These are phyloP conservation scores for Cantharis rustica DNA, from an alignment of 2,888 invertebrate genomes.

Conservation along the genomic window DNA sequence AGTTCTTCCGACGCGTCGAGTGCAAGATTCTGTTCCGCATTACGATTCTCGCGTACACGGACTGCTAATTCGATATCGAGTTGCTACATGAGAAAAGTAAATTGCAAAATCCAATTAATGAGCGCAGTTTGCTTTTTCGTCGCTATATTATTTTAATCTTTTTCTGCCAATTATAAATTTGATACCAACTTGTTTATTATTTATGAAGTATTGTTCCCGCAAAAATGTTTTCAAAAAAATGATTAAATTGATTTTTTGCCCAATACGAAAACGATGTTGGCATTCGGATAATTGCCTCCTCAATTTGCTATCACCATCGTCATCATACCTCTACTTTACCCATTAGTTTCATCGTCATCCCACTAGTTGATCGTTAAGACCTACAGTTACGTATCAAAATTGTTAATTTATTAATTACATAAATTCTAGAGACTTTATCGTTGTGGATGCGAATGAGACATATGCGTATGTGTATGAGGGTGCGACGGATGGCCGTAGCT, in stretches of 20 bases:
- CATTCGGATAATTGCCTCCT: neutral
- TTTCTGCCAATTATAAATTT: neutral
- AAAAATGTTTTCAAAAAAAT: neutral
- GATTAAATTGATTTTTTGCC: neutral
- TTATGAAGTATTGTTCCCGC: neutral
- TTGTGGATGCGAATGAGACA: conserved; percentile 77
- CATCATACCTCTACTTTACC: neutral
- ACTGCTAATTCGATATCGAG: conserved; percentile 23
- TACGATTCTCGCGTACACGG: conserved; percentile 27
- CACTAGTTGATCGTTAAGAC: conserved; percentile 1
- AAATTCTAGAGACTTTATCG: conserved; percentile 63
- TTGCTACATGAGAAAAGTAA: conserved; percentile 11
- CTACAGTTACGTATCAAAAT: conserved; percentile 13
- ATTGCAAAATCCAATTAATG: conserved; percentile 4
- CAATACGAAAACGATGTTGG: neutral
- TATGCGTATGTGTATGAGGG: conserved; percentile 71
- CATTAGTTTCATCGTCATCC: neutral
- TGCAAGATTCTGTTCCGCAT: conserved; percentile 35
- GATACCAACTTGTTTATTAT: neutral
- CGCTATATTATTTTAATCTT: neutral
- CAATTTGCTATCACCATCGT: neutral
- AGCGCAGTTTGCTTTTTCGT: neutral
- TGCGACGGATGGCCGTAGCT: conserved; percentile 66
- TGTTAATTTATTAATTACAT: conserved; percentile 17
- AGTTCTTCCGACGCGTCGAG: conserved; percentile 38